Evolutionary conservation across 2,888 invertebrate species (phyloP).

Genomic region (Aspidapion aeneum): DNA sequence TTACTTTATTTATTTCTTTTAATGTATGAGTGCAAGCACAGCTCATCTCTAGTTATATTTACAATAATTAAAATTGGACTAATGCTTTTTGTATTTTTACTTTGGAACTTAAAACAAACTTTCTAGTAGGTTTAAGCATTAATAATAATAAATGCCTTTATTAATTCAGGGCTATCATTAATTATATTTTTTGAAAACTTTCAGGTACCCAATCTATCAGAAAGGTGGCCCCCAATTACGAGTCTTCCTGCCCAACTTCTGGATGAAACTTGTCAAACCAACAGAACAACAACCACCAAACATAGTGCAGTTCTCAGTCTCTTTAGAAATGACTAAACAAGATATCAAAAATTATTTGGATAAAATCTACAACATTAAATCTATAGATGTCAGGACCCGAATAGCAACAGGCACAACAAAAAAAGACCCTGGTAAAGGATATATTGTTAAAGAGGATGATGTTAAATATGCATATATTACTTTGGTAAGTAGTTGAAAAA

Average conservation of each 20-base stretch:
- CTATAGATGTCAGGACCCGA: conserved; percentile 71
- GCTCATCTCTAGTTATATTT: no score
- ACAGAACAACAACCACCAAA: conserved; percentile 67
- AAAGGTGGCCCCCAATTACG: conserved; percentile 92
- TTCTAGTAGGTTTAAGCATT: no score
- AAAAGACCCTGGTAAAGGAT: conserved; percentile 57
- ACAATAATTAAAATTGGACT: no score
- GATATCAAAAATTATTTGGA: conserved; percentile 93
- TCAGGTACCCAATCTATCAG: conserved; percentile 87
- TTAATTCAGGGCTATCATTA: neutral
- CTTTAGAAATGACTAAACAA: conserved; percentile 88
- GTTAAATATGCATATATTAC: conserved; percentile 74
- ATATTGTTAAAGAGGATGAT: conserved; percentile 79
- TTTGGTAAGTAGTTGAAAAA: conserved; percentile 64
- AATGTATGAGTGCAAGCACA: no score
- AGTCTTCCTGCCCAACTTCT: conserved; percentile 93
- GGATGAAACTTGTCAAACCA: conserved; percentile 88
- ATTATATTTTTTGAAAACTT: conserved; percentile 8
- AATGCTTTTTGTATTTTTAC: no score
- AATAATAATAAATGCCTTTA: no score
- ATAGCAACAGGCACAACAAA: conserved; percentile 68
- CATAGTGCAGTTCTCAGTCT: conserved; percentile 83
- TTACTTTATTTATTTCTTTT: no score
- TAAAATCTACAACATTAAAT: conserved; percentile 89
- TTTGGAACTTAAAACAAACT: no score